A percentile compares a stretch with the other conserved stretches of the same genome.
Conservation (phyloP, 2,797 vertebrate species). For the Pipistrellus pygmaeus region DNA sequence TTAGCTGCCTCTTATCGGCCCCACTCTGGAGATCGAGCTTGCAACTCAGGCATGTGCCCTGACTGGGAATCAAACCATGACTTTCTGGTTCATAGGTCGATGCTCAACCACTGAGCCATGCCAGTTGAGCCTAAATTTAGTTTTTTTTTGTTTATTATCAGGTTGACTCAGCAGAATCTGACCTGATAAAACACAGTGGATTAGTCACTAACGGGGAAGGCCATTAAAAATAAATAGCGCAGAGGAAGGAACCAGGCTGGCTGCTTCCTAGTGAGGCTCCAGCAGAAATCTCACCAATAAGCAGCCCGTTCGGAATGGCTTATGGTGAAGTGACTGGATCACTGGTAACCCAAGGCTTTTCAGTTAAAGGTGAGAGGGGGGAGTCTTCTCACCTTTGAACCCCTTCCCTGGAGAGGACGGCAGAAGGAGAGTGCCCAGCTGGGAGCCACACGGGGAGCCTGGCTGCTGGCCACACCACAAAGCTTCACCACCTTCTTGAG, state of each 20-base stretch:
- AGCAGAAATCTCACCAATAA: not conserved
- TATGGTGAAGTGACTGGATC: not conserved
- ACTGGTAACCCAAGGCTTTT: not conserved
- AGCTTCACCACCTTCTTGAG: not conserved
- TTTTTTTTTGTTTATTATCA: not conserved
- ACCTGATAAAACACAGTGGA: not conserved
- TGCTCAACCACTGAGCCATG: no score
- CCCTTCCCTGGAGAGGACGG: not conserved
- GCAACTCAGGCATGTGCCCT: no score
- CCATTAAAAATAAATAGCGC: not conserved
- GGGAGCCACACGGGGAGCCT: not conserved
- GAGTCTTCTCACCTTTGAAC: not conserved
- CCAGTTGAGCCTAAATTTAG: not conserved
- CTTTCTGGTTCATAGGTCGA: no score
- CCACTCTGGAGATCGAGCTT: no score
- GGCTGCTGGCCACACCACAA: not conserved
- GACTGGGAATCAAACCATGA: no score
- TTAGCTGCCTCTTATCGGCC: no score
- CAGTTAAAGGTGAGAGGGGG: not conserved
- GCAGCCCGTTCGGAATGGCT: not conserved
- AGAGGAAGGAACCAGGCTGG: not conserved
- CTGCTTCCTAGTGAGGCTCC: not conserved
- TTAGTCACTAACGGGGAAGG: not conserved
- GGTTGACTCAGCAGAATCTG: conserved; percentile 29
- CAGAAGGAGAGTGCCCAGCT: not conserved